These are phyloP conservation scores for Isichthys henryi DNA, from an alignment of 2,113 vertebrate genomes.

Conservation along the genomic window DNA sequence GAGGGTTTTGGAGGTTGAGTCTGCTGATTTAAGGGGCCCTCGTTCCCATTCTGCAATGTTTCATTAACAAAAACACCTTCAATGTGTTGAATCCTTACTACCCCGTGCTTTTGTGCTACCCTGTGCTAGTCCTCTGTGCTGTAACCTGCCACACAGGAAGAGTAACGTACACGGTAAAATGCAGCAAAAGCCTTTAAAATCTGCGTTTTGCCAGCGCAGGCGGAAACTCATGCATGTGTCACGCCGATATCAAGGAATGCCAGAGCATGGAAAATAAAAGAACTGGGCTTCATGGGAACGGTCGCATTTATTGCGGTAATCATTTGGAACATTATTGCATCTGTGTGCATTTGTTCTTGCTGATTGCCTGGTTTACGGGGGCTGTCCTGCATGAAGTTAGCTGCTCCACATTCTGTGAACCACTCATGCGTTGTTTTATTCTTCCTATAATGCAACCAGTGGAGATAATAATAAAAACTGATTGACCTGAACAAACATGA, in stretches of 20 bases:
- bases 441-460: background rate
- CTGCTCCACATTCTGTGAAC: background rate
- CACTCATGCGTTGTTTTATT: background rate
- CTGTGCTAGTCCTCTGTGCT: background rate
- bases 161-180: background rate
- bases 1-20: background rate
- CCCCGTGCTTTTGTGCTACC: background rate
- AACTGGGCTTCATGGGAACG: background rate
- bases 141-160: background rate
- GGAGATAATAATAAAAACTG: background rate
- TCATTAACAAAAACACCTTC: background rate
- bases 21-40: background rate
- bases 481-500: background rate
- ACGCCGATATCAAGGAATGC: background rate
- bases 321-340: conserved; percentile 3
- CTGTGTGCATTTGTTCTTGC: background rate
- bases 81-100: background rate
- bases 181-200: background rate
- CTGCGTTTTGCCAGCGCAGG: background rate
- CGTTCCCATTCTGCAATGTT: background rate
- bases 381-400: background rate
- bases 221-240: background rate
- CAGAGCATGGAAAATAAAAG: background rate
- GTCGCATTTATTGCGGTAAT: background rate
- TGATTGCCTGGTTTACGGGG: background rate